Evolutionary conservation across 2,888 invertebrate species (phyloP), one percentile per base, ranked within the genome.

Genomic region (Homarus gammarus): DNA sequence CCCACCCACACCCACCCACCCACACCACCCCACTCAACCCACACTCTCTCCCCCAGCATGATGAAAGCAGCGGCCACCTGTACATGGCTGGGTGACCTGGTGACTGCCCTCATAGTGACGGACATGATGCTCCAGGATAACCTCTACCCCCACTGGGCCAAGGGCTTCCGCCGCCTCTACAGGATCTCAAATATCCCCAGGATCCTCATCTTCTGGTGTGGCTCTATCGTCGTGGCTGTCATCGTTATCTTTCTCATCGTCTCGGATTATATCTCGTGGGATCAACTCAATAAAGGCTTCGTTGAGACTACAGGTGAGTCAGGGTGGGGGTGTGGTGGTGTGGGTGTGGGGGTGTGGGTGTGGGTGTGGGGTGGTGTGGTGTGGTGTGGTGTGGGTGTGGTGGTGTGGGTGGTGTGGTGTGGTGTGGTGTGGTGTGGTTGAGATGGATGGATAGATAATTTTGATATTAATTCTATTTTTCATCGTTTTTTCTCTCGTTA

Each of bases 121-220:
- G 95, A 95, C 92, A 94, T 95, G 93, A 95, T 95, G 95, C 93
- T 95, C 8, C 95, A 95, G 92, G 95, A 95, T 92, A 94, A 94
- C 91, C 93, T 95, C 31, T 95, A 95, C 92, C 94, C 95, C 0
- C 93, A 93, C 77, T 95, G 95, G 95, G 94, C 94, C 0, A 92
- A 93, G 44, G 82, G 91, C 22, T 91, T 93, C 75, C 87, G 93
- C 10, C 91, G 83, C 51, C 93, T 93, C 31, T 95, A 94, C 94
- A 93, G 94, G 93, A 93, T 93, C 75, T 93, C 93, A 56, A 93
- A 94, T 49, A 92, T 93, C 27, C 93, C 94, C 64, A 93, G 95
- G n/a, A 94, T 95, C 91, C 93, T 94, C 33, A 93, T 94, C 73
- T 95, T 95, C 93, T 95, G 95, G 95, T 93, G 93, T 15, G 94